Evolutionary conservation across 2,888 invertebrate species (phyloP).

Genomic region (Cynaeus angustus): DNA sequence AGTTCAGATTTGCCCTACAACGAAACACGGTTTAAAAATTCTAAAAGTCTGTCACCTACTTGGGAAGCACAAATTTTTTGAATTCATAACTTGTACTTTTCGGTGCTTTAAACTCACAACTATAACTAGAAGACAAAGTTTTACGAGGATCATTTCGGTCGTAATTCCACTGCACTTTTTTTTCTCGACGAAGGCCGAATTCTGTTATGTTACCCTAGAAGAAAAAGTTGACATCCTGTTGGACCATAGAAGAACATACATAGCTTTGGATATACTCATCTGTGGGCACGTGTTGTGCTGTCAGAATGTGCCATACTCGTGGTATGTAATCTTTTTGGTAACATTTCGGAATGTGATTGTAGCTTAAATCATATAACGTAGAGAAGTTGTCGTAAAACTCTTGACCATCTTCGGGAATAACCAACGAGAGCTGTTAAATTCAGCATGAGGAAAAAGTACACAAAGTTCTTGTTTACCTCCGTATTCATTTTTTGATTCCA

Average conservation of each 20-base stretch:
- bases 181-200: neutral
- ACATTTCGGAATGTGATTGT: neutral
- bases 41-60: neutral
- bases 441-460: too few relatives aligned
- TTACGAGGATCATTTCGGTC: neutral
- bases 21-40: too few relatives aligned
- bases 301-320: neutral
- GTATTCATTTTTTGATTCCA: neutral
- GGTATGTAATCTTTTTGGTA: neutral
- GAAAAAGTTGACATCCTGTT: neutral
- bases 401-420: neutral
- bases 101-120: neutral
- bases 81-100: neutral
- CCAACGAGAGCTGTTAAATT: neutral
- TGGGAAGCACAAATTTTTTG: neutral
- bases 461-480: neutral
- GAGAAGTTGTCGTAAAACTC: constrained; percentile 1
- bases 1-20: neutral
- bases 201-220: neutral
- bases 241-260: neutral
- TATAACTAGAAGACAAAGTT: neutral
- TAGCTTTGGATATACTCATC: neutral
- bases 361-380: neutral
- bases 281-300: neutral
- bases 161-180: neutral